Base-by-base conservation (phyloP, 2,888 invertebrate species). In the Sminthurides aquaticus region DNA sequence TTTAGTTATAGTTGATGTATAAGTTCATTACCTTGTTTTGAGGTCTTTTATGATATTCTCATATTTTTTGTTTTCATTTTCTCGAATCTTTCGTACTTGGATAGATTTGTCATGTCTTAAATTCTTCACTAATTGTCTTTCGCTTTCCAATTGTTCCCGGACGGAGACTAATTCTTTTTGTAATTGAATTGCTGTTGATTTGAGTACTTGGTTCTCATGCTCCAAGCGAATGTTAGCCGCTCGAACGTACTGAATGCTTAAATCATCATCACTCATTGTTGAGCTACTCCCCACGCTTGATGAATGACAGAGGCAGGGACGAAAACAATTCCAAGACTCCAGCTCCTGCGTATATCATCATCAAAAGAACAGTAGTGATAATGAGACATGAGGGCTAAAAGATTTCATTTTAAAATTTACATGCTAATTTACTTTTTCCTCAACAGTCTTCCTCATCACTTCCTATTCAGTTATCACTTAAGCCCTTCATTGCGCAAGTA, bases 151-250 rank as follows among this genome's bases (percentile, higher is more conserved):
- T 48, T 68, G 65, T 60, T 65, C 60, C 22, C 63, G 63, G 26
- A 56, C 48, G 3, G 49, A 34, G 18, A 63, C 22, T 60, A 72
- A 57, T 43, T 67, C 67, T 54, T 49, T 68, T 55, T 73, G 69
- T 56, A 71, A 55, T 24, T 67, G 65, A 20, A 61, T 62, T 28
- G 67, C 69, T 3, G 63, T 49, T 29, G 52, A 34, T 55, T 64
- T 69, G 56, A 71, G 60, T 1, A 64, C 54, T 49, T 61, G 65
- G 20, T 62, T 48, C 20, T 71, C 69, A 34, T 68, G 69, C 59
- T 71, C 71, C 64, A 73, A 63, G 18, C 66, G 64, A 20, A 65
- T 65, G 34, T 69, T 70, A 61, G 67, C 66, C 49, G 63, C 54
- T 60, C 71, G 64, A 20, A 73, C 62, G 26, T 48, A 65, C 58